phyloP scores from a whole-genome alignment of 2,888 invertebrate species.

The Galeopsomyia nigrocyanea region DNA sequence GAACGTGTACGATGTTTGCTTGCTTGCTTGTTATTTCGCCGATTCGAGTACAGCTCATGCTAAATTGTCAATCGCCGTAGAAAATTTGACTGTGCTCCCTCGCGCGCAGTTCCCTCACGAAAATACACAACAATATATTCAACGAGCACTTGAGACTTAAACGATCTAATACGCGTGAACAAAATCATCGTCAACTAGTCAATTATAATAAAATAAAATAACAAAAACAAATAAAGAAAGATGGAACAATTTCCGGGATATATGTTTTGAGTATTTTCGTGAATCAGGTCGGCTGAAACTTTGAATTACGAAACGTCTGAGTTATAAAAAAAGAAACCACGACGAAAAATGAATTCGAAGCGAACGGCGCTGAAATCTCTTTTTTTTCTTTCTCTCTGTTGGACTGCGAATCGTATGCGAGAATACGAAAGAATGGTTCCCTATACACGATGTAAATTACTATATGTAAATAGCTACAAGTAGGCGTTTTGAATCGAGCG shows the following conservation, averaged over 20 bases:
- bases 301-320: slow-evolving; percentile 15
- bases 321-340: background rate
- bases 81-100: background rate
- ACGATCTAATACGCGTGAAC: slow-evolving; percentile 30
- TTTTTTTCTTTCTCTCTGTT: too few relatives aligned
- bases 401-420: too few relatives aligned
- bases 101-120: background rate
- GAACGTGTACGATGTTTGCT: too few relatives aligned
- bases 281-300: slow-evolving; percentile 30
- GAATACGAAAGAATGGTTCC: background rate
- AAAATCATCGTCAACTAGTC: slow-evolving; percentile 38
- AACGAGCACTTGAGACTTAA: slow-evolving; percentile 23
- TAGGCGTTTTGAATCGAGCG: background rate
- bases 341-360: background rate
- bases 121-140: slow-evolving; percentile 37
- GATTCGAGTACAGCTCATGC: slow-evolving; percentile 1
- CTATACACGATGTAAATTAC: slow-evolving; percentile 42
- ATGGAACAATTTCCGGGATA: background rate
- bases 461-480: slow-evolving; percentile 43
- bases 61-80: too few relatives aligned
- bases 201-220: slow-evolving; percentile 44
- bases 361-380: slow-evolving; percentile 18
- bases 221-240: slow-evolving; percentile 36
- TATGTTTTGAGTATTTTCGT: slow-evolving; percentile 40
- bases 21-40: background rate